phyloP scores from a whole-genome alignment of 2,113 vertebrate genomes.

The Protobothrops mucrosquamatus region DNA sequence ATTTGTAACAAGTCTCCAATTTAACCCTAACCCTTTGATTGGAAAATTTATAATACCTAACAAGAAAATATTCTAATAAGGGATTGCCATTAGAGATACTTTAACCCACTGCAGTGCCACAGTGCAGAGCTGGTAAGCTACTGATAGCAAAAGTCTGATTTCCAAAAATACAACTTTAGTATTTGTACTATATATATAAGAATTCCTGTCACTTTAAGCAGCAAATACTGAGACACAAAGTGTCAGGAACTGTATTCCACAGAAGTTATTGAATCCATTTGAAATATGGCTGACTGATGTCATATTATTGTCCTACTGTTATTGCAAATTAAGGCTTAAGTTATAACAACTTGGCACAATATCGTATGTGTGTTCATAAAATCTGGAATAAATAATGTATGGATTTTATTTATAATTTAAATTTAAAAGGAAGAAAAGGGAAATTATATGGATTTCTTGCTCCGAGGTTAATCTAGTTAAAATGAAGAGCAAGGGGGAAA shows the following conservation, averaged over 20 bases:
- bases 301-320: not conserved
- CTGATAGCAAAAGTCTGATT: not conserved
- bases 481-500: not conserved
- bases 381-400: not conserved
- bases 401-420: not conserved
- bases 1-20: not conserved
- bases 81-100: not conserved
- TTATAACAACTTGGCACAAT: not conserved
- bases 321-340: not conserved
- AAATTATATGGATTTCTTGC: not conserved
- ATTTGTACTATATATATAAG: not conserved
- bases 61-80: not conserved
- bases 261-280: not conserved
- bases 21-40: not conserved
- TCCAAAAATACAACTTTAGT: not conserved
- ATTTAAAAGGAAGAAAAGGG: not conserved
- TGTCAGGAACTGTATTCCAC: not conserved
- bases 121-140: not conserved
- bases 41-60: not conserved
- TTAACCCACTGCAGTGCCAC: not conserved
- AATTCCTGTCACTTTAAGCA: not conserved
- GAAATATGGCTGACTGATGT: not conserved
- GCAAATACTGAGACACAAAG: not conserved
- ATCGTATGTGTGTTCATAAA: not conserved
- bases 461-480: not conserved